Conservation (phyloP, 1,140 invertebrate genomes). For the Camponotus pennsylvanicus region DNA sequence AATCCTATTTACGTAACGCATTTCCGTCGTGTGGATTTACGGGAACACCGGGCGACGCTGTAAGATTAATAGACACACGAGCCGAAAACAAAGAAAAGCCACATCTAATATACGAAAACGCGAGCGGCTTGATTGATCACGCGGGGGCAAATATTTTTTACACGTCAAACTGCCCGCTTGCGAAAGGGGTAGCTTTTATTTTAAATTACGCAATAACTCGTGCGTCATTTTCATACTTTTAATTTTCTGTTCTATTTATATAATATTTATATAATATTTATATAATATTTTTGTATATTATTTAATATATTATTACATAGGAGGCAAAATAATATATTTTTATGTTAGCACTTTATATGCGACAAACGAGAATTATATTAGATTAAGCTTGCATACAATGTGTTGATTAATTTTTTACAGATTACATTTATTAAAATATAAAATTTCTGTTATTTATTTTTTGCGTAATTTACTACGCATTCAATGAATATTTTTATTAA, state of each 20-base stretch:
- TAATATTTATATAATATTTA: too few relatives aligned
- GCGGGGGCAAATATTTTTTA: not conserved
- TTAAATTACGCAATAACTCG: not conserved
- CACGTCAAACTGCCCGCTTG: not conserved
- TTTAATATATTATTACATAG: not conserved
- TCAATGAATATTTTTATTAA: not conserved
- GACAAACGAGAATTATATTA: too few relatives aligned
- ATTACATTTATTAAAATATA: conserved; percentile 24
- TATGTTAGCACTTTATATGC: too few relatives aligned
- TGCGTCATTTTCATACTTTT: not conserved
- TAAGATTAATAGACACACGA: conserved; percentile 56
- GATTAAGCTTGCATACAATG: too few relatives aligned
- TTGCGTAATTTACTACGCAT: not conserved
- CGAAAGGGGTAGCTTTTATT: not conserved
- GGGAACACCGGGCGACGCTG: conserved; percentile 33
- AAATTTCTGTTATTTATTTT: not conserved
- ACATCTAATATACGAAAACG: conserved; percentile 50
- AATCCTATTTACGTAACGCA: conserved; percentile 62
- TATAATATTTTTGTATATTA: not conserved
- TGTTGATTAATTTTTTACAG: not conserved
- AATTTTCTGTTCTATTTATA: not conserved
- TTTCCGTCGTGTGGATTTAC: conserved; percentile 57
- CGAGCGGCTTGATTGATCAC: conserved; percentile 19
- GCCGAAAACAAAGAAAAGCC: conserved; percentile 23
- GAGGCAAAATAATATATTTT: too few relatives aligned